Evolutionary conservation across 1,140 invertebrate genomes (phyloP).

Genomic region (Caenorhabditis inopinata): DNA sequence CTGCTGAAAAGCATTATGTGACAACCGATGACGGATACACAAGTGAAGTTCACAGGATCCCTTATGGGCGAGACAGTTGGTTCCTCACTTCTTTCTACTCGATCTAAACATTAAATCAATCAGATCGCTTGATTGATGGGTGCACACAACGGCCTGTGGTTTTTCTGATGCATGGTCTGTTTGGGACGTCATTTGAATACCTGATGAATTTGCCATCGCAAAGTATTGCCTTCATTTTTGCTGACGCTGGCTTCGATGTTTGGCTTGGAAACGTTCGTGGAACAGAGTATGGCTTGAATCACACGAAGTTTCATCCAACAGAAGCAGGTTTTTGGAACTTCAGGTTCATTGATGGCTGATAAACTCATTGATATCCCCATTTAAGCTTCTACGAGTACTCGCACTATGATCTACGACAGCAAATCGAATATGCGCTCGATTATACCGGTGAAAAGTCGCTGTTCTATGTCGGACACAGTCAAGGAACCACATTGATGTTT

Average conservation of each 20-base stretch:
- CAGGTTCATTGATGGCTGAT: conserved; percentile 30
- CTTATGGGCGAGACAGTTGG: conserved; percentile 69
- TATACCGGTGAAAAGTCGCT: conserved; percentile 58
- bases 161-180: conserved; percentile 76
- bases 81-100: no score
- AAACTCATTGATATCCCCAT: no score
- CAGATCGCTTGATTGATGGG: background rate
- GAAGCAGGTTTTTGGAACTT: conserved; percentile 67
- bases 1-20: conserved; percentile 73
- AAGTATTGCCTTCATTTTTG: conserved; percentile 71
- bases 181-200: conserved; percentile 77
- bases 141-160: conserved; percentile 48
- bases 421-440: conserved; percentile 73
- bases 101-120: background rate
- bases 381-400: conserved; percentile 77
- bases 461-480: conserved; percentile 69
- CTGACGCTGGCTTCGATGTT: conserved; percentile 76
- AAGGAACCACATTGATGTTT: conserved; percentile 68
- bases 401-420: conserved; percentile 74
- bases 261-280: conserved; percentile 75
- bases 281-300: conserved; percentile 72
- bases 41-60: conserved; percentile 75
- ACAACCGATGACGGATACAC: conserved; percentile 76
- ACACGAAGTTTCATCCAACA: conserved; percentile 62
- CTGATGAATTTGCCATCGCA: conserved; percentile 72